Percentiles rank a stretch among this genome's conserved stretches.
phyloP scores from a whole-genome alignment of 1,140 invertebrate species.

The Panonychus citri region DNA sequence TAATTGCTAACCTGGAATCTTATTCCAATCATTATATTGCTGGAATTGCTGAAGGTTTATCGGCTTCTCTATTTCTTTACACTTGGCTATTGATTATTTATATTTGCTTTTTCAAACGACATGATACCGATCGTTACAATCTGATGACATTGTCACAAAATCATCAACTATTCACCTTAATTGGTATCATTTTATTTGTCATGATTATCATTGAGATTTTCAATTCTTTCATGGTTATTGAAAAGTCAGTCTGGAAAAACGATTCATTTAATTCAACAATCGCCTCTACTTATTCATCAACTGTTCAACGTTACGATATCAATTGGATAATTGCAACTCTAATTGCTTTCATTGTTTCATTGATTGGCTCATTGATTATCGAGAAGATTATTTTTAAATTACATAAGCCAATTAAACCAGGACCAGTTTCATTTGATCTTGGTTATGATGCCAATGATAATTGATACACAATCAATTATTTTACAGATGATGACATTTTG shows the following conservation, averaged over 20 bases:
- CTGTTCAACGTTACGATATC: not conserved
- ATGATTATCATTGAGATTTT: not conserved
- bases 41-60: not conserved
- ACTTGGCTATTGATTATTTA: not conserved
- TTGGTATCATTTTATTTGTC: not conserved
- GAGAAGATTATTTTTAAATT: not conserved
- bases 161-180: not conserved
- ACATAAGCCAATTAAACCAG: not conserved
- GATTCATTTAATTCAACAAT: not conserved
- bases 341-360: not conserved
- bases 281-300: not conserved
- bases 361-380: not conserved
- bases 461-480: too few relatives aligned
- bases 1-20: too few relatives aligned
- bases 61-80: not conserved
- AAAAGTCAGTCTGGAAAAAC: not conserved
- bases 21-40: not conserved
- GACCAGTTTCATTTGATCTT: not conserved
- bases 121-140: not conserved
- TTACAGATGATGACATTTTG: too few relatives aligned
- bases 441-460: not conserved
- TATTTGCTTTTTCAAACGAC: not conserved
- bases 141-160: not conserved
- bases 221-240: not conserved
- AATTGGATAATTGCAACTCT: not conserved